Evolutionary conservation across 2,797 vertebrate species (phyloP), one percentile per base, ranked within the genome.

Genomic region (Anguilla obscura): DNA sequence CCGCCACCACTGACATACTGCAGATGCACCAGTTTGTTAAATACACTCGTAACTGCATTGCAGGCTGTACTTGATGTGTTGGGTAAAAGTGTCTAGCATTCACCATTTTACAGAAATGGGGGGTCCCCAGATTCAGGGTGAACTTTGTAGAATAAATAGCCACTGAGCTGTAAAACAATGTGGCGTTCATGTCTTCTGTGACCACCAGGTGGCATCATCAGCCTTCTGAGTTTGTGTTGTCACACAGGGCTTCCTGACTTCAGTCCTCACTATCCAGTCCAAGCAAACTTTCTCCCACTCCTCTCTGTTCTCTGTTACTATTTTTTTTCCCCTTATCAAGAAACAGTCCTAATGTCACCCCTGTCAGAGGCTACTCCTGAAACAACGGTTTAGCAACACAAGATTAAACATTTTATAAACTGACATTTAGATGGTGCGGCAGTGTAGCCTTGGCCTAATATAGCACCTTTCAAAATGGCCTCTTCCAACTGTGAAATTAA

Each of bases 151-250:
- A 58, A 16, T 16, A 58, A 30, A 27, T 7, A n/a, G 24, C 69
- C 69, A 1, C 69, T 71, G 27, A 71, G 69, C 27, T 33, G 9
- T 8, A 71, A 30, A 18, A 79, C 33, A 79, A 45, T 79, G 74
- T 40, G 5, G 14, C 4, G 36, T 18, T 30, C 14, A 79, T 79
- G 4, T 21, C 33, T 40, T 40, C 33, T 79, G 45, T 3, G 30
- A 33, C 79, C 79, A 82, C 16, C 79, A 82, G 79, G 36, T 82
- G 79, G 79, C 79, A n/a, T 1, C 24, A 82, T 82, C 21, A 82
- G 40, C 24, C 45, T 45, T 48, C 71, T 33, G 30, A 33, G 71
- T 21, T 76, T 36, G 33, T 12, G 40, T 50, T 24, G 40, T 50
- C 79, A 1, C 50, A 14, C 9, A n/a, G 40, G 9, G 79, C 45